Percentiles rank a stretch among this genome's conserved stretches.
phyloP scores from a whole-genome alignment of 2,797 vertebrate species.

The Anguilla megastoma region DNA sequence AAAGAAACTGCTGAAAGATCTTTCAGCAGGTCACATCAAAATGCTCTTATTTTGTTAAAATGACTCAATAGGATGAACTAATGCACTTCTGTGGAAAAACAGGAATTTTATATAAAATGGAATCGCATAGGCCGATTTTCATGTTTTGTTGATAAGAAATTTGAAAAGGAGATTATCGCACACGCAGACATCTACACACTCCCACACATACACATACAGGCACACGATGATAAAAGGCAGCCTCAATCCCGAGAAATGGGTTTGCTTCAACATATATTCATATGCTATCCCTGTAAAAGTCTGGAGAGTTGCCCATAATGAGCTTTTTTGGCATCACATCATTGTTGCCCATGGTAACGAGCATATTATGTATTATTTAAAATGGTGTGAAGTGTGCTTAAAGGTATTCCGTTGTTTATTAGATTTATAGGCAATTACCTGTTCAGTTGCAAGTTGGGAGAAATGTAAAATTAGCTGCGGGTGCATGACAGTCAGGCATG shows the following conservation, averaged over 20 bases:
- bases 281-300: background rate
- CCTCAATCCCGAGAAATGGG: background rate
- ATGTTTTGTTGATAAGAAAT: background rate
- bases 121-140: background rate
- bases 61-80: background rate
- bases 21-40: background rate
- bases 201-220: background rate
- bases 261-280: background rate
- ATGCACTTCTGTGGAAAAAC: background rate
- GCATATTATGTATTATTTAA: slow-evolving; percentile 16
- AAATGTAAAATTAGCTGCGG: slow-evolving; percentile 1
- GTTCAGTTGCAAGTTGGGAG: background rate
- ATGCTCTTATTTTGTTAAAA: background rate
- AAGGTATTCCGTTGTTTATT: slow-evolving; percentile 16
- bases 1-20: background rate
- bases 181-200: background rate
- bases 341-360: slow-evolving; percentile 29
- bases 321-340: background rate
- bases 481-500: background rate
- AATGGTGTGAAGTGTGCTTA: background rate
- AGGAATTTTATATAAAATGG: background rate
- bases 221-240: background rate
- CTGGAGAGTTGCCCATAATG: background rate
- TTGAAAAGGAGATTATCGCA: background rate
- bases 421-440: slow-evolving; percentile 12